These are phyloP conservation scores for Oligia latruncula DNA, from an alignment of 2,888 invertebrate species.

Conservation along the genomic window DNA sequence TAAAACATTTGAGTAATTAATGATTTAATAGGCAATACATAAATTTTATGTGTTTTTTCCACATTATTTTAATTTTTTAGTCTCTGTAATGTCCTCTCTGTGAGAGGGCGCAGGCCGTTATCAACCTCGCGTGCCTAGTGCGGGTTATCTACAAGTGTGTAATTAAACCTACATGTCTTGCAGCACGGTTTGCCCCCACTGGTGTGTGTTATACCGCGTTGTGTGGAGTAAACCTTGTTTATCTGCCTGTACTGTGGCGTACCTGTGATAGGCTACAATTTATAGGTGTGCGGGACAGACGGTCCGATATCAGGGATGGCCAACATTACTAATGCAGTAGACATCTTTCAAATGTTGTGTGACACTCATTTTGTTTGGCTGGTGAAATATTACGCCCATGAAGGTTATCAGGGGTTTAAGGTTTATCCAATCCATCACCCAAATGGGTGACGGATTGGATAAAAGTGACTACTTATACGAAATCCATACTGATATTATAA, in stretches of 20 bases:
- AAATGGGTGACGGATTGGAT: not conserved
- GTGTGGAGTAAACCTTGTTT: not conserved
- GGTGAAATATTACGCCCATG: constrained; percentile 20
- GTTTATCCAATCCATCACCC: too few species aligned
- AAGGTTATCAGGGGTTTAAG: not conserved
- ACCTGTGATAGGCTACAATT: constrained; percentile 52
- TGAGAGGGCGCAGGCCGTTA: not conserved
- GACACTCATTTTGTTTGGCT: constrained; percentile 39
- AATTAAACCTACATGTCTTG: too few species aligned
- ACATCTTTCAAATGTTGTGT: constrained; percentile 47
- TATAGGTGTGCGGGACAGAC: constrained; percentile 46
- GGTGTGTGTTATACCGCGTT: not conserved
- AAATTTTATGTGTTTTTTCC: too few species aligned
- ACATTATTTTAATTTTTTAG: not conserved
- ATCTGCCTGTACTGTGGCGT: not conserved
- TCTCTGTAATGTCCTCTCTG: not conserved
- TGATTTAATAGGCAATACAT: too few species aligned
- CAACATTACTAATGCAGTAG: constrained; percentile 46
- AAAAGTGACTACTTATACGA: not conserved
- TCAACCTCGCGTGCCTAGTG: not conserved
- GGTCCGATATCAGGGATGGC: constrained; percentile 45
- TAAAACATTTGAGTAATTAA: not conserved
- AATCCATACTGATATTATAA: not conserved
- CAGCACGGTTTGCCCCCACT: not conserved
- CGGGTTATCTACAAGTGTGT: not conserved